Evolutionary conservation across 2,888 invertebrate species (phyloP).

Genomic region (Melanophora roralis): DNA sequence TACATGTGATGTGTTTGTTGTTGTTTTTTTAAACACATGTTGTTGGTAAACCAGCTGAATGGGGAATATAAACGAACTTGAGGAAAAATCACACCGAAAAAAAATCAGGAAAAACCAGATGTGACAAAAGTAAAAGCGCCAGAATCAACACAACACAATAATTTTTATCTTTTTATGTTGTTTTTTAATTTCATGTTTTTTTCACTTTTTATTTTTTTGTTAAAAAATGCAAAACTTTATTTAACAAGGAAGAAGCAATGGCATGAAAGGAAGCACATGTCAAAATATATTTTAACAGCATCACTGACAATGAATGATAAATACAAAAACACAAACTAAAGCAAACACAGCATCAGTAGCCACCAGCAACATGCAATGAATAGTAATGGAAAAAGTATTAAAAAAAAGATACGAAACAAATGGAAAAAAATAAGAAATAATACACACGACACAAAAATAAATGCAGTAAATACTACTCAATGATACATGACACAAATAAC

Average conservation of each 20-base stretch:
- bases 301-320: constrained; percentile 61
- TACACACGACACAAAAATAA: constrained; percentile 41
- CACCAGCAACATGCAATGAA: constrained; percentile 18
- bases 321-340: constrained; percentile 18
- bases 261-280: constrained; percentile 65
- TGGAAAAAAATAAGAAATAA: not conserved
- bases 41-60: constrained; percentile 50
- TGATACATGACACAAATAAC: constrained; percentile 52
- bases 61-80: constrained; percentile 32
- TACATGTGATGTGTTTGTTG: constrained; percentile 30
- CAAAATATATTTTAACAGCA: constrained; percentile 63
- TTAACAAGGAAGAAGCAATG: constrained; percentile 57
- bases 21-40: constrained; percentile 51
- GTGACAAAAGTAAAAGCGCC: constrained; percentile 36
- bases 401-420: not conserved
- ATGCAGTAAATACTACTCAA: constrained; percentile 52
- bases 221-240: constrained; percentile 51
- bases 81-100: constrained; percentile 24
- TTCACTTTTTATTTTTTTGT: no score
- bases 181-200: constrained; percentile 3
- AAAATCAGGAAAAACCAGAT: constrained; percentile 20
- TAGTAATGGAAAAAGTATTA: not conserved
- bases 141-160: not conserved
- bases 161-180: no score
- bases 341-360: not conserved